Conservation (phyloP, 2,797 vertebrate genomes). For the Percopsis omiscomaycus region DNA sequence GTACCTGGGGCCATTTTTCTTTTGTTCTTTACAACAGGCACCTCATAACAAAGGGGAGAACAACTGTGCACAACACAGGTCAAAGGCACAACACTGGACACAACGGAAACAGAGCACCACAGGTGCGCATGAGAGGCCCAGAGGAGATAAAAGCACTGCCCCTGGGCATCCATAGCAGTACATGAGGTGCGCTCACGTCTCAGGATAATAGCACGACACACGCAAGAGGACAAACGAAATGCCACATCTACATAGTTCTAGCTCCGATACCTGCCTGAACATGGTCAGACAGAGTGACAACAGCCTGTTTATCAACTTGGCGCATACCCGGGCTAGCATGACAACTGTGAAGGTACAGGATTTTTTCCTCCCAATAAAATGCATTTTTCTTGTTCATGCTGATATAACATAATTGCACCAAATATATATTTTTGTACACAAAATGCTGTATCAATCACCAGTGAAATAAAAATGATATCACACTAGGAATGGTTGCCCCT, state of each 20-base stretch:
- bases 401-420: slow-evolving; percentile 56
- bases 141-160: slow-evolving; percentile 28
- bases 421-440: slow-evolving; percentile 54
- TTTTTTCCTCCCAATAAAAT: slow-evolving; percentile 25
- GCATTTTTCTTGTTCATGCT: slow-evolving; percentile 64
- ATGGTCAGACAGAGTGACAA: slow-evolving; percentile 7
- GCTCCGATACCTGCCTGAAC: slow-evolving; percentile 38
- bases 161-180: slow-evolving; percentile 44
- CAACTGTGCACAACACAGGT: slow-evolving; percentile 72
- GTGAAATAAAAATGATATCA: slow-evolving; percentile 20
- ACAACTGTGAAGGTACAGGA: slow-evolving; percentile 40
- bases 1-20: slow-evolving; percentile 41
- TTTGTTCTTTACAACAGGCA: slow-evolving; percentile 40
- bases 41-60: slow-evolving; percentile 51
- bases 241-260: slow-evolving; percentile 45
- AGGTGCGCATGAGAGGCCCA: slow-evolving; percentile 52
- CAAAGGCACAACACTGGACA: slow-evolving; percentile 78
- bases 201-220: slow-evolving; percentile 44
- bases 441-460: slow-evolving; percentile 36
- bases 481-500: slow-evolving; percentile 11
- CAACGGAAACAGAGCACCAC: slow-evolving; percentile 53
- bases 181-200: slow-evolving; percentile 32
- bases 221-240: slow-evolving; percentile 20
- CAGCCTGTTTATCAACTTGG: background rate
- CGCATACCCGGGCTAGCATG: slow-evolving; percentile 13